Base-by-base conservation (phyloP, 2,888 invertebrate species). In the Sussaba pulchella region DNA sequence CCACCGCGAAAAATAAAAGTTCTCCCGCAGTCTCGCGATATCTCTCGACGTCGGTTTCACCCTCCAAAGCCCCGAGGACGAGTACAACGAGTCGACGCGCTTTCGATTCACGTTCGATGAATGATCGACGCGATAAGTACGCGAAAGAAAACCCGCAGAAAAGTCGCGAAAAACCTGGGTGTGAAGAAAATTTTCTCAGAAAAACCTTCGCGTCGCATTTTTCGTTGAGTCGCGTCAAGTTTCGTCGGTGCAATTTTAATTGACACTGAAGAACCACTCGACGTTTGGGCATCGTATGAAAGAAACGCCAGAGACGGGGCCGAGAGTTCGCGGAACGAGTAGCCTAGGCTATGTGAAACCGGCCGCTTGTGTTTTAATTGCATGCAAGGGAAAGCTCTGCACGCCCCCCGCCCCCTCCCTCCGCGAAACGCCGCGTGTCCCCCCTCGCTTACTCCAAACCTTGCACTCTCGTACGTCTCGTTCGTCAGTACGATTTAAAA, bases 331-430 rank as follows among this genome's bases (percentile, higher is more conserved):
- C 5, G 14, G 24, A 24, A 9, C 14, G 3, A 52, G 52, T 36
- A 19, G 36, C n/a, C n/a, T 14, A 14, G 14, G 31, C 6, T 31
- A n/a, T 31, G 59, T 14, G 57, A 9, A 17, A 17, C 43, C 17
- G 12, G 19, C 5, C 31, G 72, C 69, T 73, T 57, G 78, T 69
- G 61, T 67, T 54, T n/a, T 73, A 78, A 73, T 78, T 78, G 78
- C 78, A 66, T 63, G 78, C 67, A 73, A 36, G 47, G 26, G 43
- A n/a, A n/a, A n/a, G n/a, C n/a, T n/a, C n/a, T n/a, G n/a, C n/a
- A n/a, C n/a, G n/a, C n/a, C n/a, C n/a, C n/a, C n/a, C n/a, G n/a
- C n/a, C n/a, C n/a, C n/a, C n/a, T n/a, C n/a, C n/a, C n/a, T n/a
- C n/a, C n/a, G n/a, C n/a, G n/a, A n/a, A n/a, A n/a, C n/a, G n/a